Evolutionary conservation across 2,797 vertebrate species (phyloP), one percentile per base, ranked within the genome.

Genomic region (Labroides dimidiatus): DNA sequence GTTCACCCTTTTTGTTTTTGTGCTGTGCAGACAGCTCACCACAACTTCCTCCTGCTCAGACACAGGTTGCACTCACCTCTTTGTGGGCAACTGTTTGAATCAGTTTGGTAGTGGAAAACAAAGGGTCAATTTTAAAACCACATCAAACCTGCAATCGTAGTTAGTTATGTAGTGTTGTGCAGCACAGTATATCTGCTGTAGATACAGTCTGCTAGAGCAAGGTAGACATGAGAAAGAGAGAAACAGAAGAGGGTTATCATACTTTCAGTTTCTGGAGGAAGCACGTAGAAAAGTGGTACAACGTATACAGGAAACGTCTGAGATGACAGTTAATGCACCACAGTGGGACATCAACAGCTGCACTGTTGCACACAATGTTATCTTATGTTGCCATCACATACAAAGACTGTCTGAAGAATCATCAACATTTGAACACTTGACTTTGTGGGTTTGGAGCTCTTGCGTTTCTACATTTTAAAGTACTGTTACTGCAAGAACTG

Each of bases 21-120:
- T 19, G n/a, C 67, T 77, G 50, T 75, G 51, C 77, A 84, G 69
- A 80, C 55, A 51, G 30, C 43, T 43, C 37, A 52, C 86, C 84
- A 17, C 84, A 87, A 78, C 82, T 84, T 90, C 85, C 83, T 85
- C 69, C 42, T 44, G 14, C 50, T 59, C 14, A 57, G 44, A 77
- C 23, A 3, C 27, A 47, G 42, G 21, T n/a, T 72, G 43, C 17
- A 12, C 21, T 67, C 51, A 47, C 49, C 24, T 70, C 50, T 59
- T 15, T 80, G 70, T 60, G 65, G 65, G 27, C 49, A 43, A 53
- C 43, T 43, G 5, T 23, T 75, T 59, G 39, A 51, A 21, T 72
- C 64, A 0, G 2, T 39, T 45, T 5, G 19, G 24, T 20, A n/a
- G 37, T 33, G 20, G 47, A 6, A 19, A 56, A 47, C 33, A 9